phyloP scores from a whole-genome alignment of 1,140 invertebrate species.

The Pseudomyrmex sp. region DNA sequence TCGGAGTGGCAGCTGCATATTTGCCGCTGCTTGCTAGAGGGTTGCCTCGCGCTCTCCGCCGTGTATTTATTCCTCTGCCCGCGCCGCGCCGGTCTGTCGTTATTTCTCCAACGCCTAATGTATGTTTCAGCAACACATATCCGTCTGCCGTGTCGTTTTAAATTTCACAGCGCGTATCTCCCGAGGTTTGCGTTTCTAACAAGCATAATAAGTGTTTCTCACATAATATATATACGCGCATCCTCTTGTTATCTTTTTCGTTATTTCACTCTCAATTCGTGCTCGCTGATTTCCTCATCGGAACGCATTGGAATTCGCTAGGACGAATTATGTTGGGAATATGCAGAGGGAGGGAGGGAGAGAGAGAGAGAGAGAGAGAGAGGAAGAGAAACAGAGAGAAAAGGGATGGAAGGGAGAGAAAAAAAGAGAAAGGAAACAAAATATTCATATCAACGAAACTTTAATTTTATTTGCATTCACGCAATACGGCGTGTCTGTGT shows the following conservation, averaged over 20 bases:
- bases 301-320: not conserved
- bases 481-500: not conserved
- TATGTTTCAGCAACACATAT: conserved; percentile 78
- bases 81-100: conserved; percentile 66
- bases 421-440: not conserved
- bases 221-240: not conserved
- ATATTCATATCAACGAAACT: conserved; percentile 6
- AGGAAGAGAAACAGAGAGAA: not conserved
- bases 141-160: conserved; percentile 70
- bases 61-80: conserved; percentile 50
- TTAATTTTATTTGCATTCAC: not conserved
- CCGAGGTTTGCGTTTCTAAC: conserved; percentile 16
- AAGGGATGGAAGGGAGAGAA: not conserved
- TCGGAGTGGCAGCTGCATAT: conserved; percentile 45
- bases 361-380: not conserved
- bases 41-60: conserved; percentile 15
- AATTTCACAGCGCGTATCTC: conserved; percentile 15
- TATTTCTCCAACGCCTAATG: conserved; percentile 76
- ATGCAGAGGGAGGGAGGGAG: too few relatives aligned
- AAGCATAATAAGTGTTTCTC: not conserved
- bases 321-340: too few relatives aligned
- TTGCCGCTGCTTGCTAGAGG: conserved; percentile 16
- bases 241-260: not conserved
- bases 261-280: conserved; percentile 5
- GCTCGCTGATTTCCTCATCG: not conserved